Percentiles rank a stretch among this genome's conserved stretches.
These are phyloP conservation scores for Xylota segnis DNA, from an alignment of 2,888 invertebrate genomes.

Conservation along the genomic window DNA sequence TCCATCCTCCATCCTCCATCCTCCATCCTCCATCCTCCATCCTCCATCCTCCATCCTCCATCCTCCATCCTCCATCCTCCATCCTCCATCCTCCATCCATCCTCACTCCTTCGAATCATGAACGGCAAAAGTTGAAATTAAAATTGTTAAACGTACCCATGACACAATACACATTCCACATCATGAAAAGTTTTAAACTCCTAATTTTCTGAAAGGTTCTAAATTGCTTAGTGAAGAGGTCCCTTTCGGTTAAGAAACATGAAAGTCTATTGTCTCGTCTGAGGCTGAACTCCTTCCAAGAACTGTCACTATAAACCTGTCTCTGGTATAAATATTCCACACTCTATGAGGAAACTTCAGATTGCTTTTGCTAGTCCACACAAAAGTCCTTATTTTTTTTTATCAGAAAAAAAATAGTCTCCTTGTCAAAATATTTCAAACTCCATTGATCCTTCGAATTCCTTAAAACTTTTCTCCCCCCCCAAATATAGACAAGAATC, in stretches of 20 bases:
- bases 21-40: too few species aligned
- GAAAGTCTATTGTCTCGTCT: slow-evolving; percentile 8
- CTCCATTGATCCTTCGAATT: slow-evolving; percentile 52
- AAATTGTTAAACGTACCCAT: not conserved
- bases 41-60: too few species aligned
- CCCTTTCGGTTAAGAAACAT: slow-evolving; percentile 16
- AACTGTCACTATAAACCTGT: slow-evolving; percentile 35
- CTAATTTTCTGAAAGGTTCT: slow-evolving; percentile 10
- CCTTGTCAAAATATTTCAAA: slow-evolving; percentile 53
- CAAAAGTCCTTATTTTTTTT: not conserved
- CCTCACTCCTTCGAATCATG: not conserved
- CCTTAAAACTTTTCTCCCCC: slow-evolving; percentile 36
- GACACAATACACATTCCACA: slow-evolving; percentile 13
- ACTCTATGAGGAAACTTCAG: slow-evolving; percentile 49
- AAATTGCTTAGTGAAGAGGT: slow-evolving; percentile 2
- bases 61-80: too few species aligned
- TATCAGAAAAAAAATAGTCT: slow-evolving; percentile 13
- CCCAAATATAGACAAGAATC: slow-evolving; percentile 43
- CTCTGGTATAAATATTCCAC: slow-evolving; percentile 59
- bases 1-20: too few species aligned
- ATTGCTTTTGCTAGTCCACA: slow-evolving; percentile 47
- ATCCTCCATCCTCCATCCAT: too few species aligned
- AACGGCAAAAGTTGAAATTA: not conserved
- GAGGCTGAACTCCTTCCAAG: not conserved
- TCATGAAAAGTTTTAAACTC: slow-evolving; percentile 10